Conservation (phyloP, 2,113 vertebrate genomes). For the Catharus minimus region DNA sequence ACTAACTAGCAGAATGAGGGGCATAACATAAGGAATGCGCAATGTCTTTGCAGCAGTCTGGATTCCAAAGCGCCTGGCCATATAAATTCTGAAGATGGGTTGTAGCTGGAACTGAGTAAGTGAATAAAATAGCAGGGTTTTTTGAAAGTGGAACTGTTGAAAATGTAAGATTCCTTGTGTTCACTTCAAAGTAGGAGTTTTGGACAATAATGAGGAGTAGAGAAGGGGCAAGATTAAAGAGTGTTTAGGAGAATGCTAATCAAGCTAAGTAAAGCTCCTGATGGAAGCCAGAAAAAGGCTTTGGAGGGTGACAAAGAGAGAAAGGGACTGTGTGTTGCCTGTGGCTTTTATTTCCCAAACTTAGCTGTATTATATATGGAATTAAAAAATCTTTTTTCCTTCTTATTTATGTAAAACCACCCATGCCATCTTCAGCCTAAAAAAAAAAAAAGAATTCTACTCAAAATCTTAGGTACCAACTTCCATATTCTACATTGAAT, state of each 20-base stretch:
- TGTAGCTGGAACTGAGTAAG: not conserved
- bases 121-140: not conserved
- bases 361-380: not conserved
- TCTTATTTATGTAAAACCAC: not conserved
- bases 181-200: not conserved
- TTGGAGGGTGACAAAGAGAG: not conserved
- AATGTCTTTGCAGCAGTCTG: not conserved
- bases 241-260: not conserved
- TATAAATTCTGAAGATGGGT: not conserved
- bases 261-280: not conserved
- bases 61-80: not conserved
- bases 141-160: not conserved
- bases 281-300: not conserved
- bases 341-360: not conserved
- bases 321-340: not conserved
- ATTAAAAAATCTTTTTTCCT: not conserved
- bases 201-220: not conserved
- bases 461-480: not conserved
- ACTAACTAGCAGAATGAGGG: slow-evolving; percentile 62
- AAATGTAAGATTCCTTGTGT: not conserved
- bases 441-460: not conserved
- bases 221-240: not conserved
- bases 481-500: not conserved
- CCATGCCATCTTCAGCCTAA: not conserved
- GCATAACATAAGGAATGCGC: slow-evolving; percentile 43